Percentiles rank a stretch among this genome's conserved stretches.
phyloP scores from a whole-genome alignment of 2,888 invertebrate species.

The Psococerastis gibbosa region DNA sequence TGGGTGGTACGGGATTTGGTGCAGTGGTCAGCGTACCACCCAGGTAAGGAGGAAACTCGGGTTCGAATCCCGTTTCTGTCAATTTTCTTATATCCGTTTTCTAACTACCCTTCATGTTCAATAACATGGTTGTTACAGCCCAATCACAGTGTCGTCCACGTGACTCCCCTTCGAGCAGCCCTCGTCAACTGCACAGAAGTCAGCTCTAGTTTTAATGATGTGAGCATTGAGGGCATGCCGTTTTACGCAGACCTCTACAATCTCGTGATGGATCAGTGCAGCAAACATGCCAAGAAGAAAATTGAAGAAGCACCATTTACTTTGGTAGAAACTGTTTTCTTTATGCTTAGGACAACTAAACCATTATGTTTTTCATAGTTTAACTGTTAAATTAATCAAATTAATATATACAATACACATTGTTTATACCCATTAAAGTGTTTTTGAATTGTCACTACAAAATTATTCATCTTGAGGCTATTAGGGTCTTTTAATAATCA shows the following conservation, averaged over 20 bases:
- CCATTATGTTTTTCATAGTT: slow-evolving; percentile 40
- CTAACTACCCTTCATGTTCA: too few relatives aligned
- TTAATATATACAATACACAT: background rate
- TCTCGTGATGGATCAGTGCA: slow-evolving; percentile 41
- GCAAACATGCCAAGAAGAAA: slow-evolving; percentile 32
- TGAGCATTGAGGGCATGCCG: slow-evolving; percentile 27
- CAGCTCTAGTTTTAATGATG: slow-evolving; percentile 43
- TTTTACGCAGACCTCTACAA: slow-evolving; percentile 58
- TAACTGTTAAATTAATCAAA: slow-evolving; percentile 1
- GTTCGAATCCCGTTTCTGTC: too few relatives aligned
- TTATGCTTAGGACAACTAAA: slow-evolving; percentile 38
- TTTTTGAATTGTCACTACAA: too few relatives aligned
- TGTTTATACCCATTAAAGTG: too few relatives aligned
- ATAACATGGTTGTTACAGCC: too few relatives aligned
- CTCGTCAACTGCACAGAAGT: slow-evolving; percentile 59
- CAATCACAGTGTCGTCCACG: slow-evolving; percentile 31
- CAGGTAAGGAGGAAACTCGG: too few relatives aligned
- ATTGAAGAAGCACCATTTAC: slow-evolving; percentile 36
- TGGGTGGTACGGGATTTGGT: too few relatives aligned
- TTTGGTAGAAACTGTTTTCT: slow-evolving; percentile 38
- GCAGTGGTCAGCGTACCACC: too few relatives aligned
- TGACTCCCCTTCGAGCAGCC: slow-evolving; percentile 47
- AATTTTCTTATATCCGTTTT: too few relatives aligned
- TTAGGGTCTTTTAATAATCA: too few relatives aligned
- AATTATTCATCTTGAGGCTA: too few relatives aligned